Percentiles rank a stretch among this genome's conserved stretches.
Conservation (phyloP, 2,797 vertebrate species). For the Ctenosaura bakeri region DNA sequence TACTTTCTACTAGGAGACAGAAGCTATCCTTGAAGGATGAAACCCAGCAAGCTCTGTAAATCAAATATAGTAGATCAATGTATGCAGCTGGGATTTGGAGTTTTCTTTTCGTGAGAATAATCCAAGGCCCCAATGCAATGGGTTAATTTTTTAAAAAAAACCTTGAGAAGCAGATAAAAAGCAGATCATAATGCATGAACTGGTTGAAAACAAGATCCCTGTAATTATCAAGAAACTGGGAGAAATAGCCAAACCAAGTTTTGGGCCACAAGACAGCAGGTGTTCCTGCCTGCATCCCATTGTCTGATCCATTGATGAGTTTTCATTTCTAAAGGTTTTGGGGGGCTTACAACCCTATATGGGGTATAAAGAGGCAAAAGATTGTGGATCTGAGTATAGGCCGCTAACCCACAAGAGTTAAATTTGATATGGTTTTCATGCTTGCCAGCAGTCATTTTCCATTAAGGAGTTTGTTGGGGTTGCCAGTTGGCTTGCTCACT, state of each 20-base stretch:
- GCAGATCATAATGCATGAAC: background rate
- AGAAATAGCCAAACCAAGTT: background rate
- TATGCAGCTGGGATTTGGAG: background rate
- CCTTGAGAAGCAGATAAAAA: background rate
- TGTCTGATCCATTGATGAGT: background rate
- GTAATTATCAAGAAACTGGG: background rate
- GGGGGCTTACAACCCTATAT: background rate
- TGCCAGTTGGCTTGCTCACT: background rate
- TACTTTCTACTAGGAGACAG: slow-evolving; percentile 18
- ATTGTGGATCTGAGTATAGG: background rate
- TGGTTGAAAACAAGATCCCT: background rate
- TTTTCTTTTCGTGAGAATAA: background rate
- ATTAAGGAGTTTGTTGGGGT: background rate
- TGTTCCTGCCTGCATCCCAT: background rate
- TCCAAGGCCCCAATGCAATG: background rate
- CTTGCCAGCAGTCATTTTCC: background rate
- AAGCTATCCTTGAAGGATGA: slow-evolving; percentile 20
- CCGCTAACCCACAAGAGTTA: background rate
- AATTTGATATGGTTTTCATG: no score
- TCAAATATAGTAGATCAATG: background rate
- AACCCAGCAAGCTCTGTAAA: slow-evolving; percentile 27
- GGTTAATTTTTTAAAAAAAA: background rate
- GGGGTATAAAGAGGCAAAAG: background rate
- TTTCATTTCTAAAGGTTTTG: background rate
- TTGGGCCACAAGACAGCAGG: background rate